phyloP scores from a whole-genome alignment of 2,797 vertebrate species.

The Champsocephalus esox region DNA sequence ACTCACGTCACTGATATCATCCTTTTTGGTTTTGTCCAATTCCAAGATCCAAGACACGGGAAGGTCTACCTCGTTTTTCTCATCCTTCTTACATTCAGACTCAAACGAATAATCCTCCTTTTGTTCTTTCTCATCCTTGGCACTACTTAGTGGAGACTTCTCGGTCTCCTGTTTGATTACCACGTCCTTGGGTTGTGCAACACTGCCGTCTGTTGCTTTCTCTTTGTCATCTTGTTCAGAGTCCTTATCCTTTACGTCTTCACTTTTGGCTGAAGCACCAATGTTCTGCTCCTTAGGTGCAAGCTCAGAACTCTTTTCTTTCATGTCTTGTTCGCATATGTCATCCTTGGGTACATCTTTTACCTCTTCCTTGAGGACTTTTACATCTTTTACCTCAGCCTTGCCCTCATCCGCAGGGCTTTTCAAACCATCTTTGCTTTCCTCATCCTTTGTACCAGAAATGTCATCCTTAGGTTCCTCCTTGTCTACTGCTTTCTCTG shows the following conservation, averaged over 20 bases:
- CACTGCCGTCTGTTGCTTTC: constrained; percentile 37
- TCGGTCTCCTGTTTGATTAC: constrained; percentile 36
- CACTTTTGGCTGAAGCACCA: constrained; percentile 31
- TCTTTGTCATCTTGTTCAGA: constrained; percentile 35
- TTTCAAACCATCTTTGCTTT: constrained; percentile 46
- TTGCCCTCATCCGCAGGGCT: constrained; percentile 25
- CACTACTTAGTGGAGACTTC: constrained; percentile 13
- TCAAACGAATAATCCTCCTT: constrained; percentile 30
- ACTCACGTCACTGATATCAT: constrained; percentile 33
- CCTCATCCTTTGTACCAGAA: constrained; percentile 27
- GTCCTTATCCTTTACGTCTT: constrained; percentile 43
- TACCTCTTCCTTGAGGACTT: constrained; percentile 25
- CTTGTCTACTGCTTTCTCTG: constrained; percentile 22
- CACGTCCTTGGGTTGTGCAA: constrained; percentile 16
- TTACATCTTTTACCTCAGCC: constrained; percentile 28
- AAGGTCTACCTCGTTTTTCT: constrained; percentile 37
- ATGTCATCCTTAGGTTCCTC: constrained; percentile 35
- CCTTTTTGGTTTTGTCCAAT: constrained; percentile 47
- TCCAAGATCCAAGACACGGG: constrained; percentile 14
- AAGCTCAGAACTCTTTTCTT: constrained; percentile 38
- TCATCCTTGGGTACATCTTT: constrained; percentile 47
- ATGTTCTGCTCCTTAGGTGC: constrained; percentile 35
- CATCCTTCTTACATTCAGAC: constrained; percentile 42
- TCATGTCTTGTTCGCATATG: constrained; percentile 28
- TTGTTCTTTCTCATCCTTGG: constrained; percentile 43